Evolutionary conservation across 2,113 vertebrate genomes (phyloP).

Genomic region (Symphodus melops): DNA sequence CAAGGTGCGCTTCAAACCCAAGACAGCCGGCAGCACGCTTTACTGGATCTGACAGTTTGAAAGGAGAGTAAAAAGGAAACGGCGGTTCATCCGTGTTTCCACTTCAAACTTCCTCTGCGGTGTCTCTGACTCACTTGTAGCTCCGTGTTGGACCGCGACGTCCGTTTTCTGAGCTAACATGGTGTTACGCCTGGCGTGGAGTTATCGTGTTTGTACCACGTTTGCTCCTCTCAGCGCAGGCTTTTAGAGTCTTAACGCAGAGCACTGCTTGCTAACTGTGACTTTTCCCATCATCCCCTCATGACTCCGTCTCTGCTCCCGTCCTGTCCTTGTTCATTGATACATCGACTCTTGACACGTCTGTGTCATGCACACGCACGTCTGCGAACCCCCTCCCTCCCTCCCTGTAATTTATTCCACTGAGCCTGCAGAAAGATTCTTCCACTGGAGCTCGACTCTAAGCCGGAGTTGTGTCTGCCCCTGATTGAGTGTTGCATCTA

Average conservation of each 20-base stretch:
- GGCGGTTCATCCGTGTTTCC: background rate
- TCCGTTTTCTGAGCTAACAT: constrained; percentile 2
- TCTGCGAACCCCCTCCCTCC: constrained; percentile 13
- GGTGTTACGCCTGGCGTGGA: constrained; percentile 11
- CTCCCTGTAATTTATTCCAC: constrained; percentile 6
- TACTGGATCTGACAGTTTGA: background rate
- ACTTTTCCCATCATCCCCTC: constrained; percentile 32
- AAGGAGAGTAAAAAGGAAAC: background rate
- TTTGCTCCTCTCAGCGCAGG: constrained; percentile 28
- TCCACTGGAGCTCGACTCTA: constrained; percentile 34
- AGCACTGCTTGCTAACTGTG: constrained; percentile 34
- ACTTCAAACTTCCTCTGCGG: background rate
- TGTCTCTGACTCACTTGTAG: background rate
- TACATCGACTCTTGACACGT: constrained; percentile 52
- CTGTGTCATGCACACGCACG: constrained; percentile 13
- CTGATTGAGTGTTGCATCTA: constrained; percentile 46
- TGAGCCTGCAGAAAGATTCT: constrained; percentile 36
- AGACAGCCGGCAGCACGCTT: too few species aligned
- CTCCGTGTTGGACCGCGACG: constrained; percentile 5
- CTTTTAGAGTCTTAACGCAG: constrained; percentile 33
- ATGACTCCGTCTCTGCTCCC: constrained; percentile 21
- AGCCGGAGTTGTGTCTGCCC: constrained; percentile 21
- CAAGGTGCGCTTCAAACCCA: too few species aligned
- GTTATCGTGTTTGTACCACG: constrained; percentile 26
- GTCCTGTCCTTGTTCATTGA: constrained; percentile 40